A percentile compares a stretch with the other conserved stretches of the same genome.
These are phyloP conservation scores for Pterois miles DNA, from an alignment of 2,797 vertebrate species.

Conservation along the genomic window DNA sequence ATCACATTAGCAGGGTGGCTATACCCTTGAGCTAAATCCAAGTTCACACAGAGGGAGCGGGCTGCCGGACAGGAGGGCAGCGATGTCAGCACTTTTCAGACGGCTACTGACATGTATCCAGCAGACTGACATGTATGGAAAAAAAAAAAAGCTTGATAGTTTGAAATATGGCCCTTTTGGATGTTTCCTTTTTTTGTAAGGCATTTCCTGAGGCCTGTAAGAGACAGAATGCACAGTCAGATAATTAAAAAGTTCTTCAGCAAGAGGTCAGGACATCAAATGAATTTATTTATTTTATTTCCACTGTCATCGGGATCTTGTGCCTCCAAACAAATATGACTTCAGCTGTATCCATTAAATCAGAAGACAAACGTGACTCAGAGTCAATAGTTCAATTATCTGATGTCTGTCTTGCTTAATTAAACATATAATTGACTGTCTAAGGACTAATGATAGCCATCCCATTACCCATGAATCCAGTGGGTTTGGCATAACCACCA, in stretches of 20 bases:
- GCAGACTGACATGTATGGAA: conserved; percentile 74
- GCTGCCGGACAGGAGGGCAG: conserved; percentile 77
- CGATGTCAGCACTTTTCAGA: conserved; percentile 83
- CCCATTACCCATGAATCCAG: conserved; percentile 71
- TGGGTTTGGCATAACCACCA: conserved; percentile 68
- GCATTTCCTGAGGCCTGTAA: conserved; percentile 36
- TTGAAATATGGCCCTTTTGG: conserved; percentile 63
- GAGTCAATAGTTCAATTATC: conserved; percentile 82
- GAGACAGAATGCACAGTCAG: conserved; percentile 16
- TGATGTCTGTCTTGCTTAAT: conserved; percentile 78
- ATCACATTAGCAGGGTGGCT: conserved; percentile 81
- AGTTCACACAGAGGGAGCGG: conserved; percentile 79
- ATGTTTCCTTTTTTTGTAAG: conserved; percentile 43
- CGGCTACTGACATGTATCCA: conserved; percentile 77
- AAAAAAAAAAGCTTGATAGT: conserved; percentile 57
- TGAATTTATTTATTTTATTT: conserved; percentile 40
- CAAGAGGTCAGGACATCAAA: conserved; percentile 43
- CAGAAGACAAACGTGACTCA: conserved; percentile 65
- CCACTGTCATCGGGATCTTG: conserved; percentile 37
- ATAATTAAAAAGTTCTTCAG: conserved; percentile 35
- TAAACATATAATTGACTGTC: conserved; percentile 80
- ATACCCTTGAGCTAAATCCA: conserved; percentile 86
- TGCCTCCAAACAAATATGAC: conserved; percentile 32
- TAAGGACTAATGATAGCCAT: conserved; percentile 70
- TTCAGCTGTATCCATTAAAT: conserved; percentile 29